Evolutionary conservation across 2,797 vertebrate genomes (phyloP), one percentile per base, ranked within the genome.

Genomic region (Chromobotia macracanthus): DNA sequence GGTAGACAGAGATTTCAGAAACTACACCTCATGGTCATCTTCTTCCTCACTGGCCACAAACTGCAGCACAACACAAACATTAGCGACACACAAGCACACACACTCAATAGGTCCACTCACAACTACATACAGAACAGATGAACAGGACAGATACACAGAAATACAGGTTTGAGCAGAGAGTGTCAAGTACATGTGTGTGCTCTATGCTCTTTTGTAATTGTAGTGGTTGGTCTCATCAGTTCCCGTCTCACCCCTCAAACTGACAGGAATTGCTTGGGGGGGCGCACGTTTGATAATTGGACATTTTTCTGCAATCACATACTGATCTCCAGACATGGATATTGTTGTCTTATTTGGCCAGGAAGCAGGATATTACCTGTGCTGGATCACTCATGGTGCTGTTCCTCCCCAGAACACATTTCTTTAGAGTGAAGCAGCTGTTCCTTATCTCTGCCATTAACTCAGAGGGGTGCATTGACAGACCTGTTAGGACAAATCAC

Each of bases 371-470:
- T 2, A 97, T 98, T 98, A 99, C 97, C 97, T 99, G 97, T 81
- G 95, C 94, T 91, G 95, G 95, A 96, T 99, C 97, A 93, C 95
- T 96, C 95, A 95, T 90, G 88, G 96, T 98, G 91, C 94, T 90
- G 92, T 96, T 97, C 93, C 96, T 96, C 93, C 94, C 98, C 95
- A 99, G 95, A 86, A 98, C 97, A 95, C 96, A 97, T 95, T 96
- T 96, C 94, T 99, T 99, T 93, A 99, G 95, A 90, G 96, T 96
- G 94, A 99, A 97, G 91, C 97, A 97, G 94, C 97, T 98, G 96
- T 98, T 99, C 93, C 97, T 96, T 96, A 99, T 99, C 96, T 99
- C 97, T 86, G 95, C 97, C 96, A 98, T 99, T 96, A 99, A 96
- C 97, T 98, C 97, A 63, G 96, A 98, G 95, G 97, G 97, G 96